These are phyloP conservation scores for Apodemus sylvaticus DNA, from an alignment of 2,113 vertebrate genomes.

Conservation along the genomic window DNA sequence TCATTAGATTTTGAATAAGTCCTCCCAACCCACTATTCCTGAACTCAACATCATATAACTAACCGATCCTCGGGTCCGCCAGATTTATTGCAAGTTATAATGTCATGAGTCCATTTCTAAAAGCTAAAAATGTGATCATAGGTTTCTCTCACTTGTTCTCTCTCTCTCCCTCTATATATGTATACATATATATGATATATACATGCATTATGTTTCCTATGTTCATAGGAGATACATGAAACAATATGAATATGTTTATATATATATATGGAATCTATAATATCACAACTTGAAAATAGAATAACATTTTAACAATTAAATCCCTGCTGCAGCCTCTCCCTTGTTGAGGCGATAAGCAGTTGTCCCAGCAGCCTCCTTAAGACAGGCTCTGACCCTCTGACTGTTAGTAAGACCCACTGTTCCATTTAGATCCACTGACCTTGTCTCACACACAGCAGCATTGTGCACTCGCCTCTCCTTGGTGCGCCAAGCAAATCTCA, in stretches of 20 bases:
- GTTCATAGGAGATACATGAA: neutral
- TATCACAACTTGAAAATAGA: neutral
- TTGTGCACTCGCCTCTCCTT: neutral
- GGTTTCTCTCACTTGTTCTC: neutral
- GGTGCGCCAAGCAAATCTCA: neutral
- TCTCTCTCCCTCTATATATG: neutral
- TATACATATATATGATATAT: too few species aligned
- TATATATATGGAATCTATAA: too few species aligned
- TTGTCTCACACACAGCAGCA: too few species aligned
- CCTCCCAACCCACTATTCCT: neutral
- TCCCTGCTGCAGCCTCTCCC: neutral
- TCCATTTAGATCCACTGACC: neutral
- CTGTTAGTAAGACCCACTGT: neutral
- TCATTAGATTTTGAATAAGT: neutral
- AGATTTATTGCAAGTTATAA: neutral
- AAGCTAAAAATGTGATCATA: neutral
- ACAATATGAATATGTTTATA: neutral
- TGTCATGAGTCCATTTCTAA: neutral
- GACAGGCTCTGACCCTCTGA: neutral
- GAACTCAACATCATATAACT: neutral
- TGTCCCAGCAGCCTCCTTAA: neutral
- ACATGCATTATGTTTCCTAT: neutral
- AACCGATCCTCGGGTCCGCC: too few species aligned
- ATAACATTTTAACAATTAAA: neutral
- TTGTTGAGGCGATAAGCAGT: neutral